Evolutionary conservation across 2,888 invertebrate species (phyloP).

Genomic region (Callosobruchus maculatus): DNA sequence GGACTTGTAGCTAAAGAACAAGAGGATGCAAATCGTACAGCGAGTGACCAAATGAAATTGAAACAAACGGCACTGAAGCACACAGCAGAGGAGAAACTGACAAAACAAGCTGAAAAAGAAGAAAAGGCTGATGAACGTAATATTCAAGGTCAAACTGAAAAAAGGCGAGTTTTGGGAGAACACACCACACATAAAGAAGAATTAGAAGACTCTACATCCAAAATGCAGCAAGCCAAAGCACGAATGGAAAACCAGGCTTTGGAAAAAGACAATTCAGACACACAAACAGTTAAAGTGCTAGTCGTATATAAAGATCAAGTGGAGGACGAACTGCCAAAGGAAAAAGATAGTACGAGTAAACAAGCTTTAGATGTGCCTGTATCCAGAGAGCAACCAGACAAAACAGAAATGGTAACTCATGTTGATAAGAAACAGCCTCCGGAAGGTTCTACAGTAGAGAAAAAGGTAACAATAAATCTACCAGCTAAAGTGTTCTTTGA

Average conservation of each 20-base stretch:
- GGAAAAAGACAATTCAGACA: neutral
- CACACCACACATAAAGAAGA: neutral
- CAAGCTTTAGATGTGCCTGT: no score
- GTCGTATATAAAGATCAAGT: no score
- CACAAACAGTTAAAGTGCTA: no score
- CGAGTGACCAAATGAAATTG: no score
- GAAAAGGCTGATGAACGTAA: neutral
- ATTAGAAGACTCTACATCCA: neutral
- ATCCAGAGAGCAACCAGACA: no score
- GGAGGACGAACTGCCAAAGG: no score
- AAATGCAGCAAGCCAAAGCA: neutral
- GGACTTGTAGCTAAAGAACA: neutral
- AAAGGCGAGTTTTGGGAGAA: neutral
- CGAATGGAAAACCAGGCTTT: neutral
- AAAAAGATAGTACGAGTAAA: no score
- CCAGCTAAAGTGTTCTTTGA: neutral
- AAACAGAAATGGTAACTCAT: no score
- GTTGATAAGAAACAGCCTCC: no score
- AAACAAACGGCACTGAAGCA: neutral
- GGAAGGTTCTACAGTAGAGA: no score
- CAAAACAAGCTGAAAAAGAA: neutral
- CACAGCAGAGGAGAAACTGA: neutral
- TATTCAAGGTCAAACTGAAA: neutral
- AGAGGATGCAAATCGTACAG: neutral
- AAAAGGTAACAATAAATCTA: no score